phyloP scores from a whole-genome alignment of 2,888 invertebrate genomes.

The Cinara cedri region DNA sequence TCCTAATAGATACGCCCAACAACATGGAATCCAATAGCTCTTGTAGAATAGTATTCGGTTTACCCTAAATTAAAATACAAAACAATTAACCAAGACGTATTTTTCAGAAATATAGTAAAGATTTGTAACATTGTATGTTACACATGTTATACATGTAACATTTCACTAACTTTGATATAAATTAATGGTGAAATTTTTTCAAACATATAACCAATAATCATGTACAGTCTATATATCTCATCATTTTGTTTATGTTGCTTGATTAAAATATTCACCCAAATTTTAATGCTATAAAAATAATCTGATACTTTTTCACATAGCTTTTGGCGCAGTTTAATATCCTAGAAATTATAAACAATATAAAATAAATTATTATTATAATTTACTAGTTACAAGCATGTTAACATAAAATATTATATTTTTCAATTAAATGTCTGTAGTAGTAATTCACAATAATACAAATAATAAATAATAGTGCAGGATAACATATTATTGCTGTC shows the following conservation, averaged over 20 bases:
- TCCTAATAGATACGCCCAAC: conserved; percentile 65
- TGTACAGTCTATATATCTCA: conserved; percentile 60
- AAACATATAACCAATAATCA: conserved; percentile 60
- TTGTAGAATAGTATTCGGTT: conserved; percentile 65
- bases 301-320: conserved; percentile 60
- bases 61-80: conserved; percentile 58
- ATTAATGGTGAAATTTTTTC: conserved; percentile 60
- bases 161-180: conserved; percentile 60
- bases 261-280: conserved; percentile 59
- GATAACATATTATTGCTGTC: not conserved
- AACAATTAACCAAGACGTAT: not conserved
- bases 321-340: conserved; percentile 59
- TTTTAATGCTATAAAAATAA: conserved; percentile 60
- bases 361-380: not conserved
- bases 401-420: not conserved
- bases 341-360: conserved; percentile 58
- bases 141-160: not conserved
- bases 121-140: no score
- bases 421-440: not conserved
- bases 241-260: conserved; percentile 60
- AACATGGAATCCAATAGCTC: conserved; percentile 65
- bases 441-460: not conserved
- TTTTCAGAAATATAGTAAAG: not conserved
- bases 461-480: not conserved
- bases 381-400: no score